Evolutionary conservation across 2,888 invertebrate species (phyloP).

Genomic region (Actias luna): DNA sequence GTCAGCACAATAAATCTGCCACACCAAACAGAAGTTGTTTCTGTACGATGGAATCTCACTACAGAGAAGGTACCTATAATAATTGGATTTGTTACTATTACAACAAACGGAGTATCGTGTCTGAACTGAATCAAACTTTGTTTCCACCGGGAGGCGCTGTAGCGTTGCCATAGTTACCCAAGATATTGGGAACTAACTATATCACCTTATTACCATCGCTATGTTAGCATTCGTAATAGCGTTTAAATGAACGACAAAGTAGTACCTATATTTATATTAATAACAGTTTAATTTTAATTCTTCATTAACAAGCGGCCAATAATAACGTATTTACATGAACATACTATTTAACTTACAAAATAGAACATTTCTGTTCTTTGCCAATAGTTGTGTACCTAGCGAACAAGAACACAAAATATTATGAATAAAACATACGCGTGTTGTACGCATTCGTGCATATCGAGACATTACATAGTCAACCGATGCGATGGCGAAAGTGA

Average conservation of each 20-base stretch:
- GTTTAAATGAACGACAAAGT: conserved; percentile 34
- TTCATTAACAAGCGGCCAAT: neutral
- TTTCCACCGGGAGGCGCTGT: conserved; percentile 60
- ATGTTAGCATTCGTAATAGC: conserved; percentile 27
- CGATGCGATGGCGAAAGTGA: conserved; percentile 51
- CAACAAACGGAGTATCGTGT: conserved; percentile 67
- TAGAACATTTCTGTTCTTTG: neutral
- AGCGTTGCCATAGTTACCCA: conserved; percentile 48
- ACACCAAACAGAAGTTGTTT: conserved; percentile 27
- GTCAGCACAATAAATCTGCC: conserved; percentile 31
- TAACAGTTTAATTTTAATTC: neutral
- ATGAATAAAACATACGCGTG: conserved; percentile 41
- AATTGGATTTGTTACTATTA: conserved; percentile 64
- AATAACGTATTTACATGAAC: neutral
- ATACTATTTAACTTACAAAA: neutral
- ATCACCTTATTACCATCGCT: conserved; percentile 55
- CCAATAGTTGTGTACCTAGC: conserved; percentile 11
- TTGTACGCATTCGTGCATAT: conserved; percentile 49
- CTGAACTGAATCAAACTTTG: conserved; percentile 77
- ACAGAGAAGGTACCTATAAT: conserved; percentile 44
- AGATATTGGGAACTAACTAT: conserved; percentile 54
- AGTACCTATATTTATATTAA: neutral
- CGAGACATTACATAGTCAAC: conserved; percentile 48
- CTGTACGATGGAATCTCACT: conserved; percentile 11
- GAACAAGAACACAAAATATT: conserved; percentile 21